These are phyloP conservation scores for Gryon sp. DNA, from an alignment of 1,140 invertebrate species.

Conservation along the genomic window DNA sequence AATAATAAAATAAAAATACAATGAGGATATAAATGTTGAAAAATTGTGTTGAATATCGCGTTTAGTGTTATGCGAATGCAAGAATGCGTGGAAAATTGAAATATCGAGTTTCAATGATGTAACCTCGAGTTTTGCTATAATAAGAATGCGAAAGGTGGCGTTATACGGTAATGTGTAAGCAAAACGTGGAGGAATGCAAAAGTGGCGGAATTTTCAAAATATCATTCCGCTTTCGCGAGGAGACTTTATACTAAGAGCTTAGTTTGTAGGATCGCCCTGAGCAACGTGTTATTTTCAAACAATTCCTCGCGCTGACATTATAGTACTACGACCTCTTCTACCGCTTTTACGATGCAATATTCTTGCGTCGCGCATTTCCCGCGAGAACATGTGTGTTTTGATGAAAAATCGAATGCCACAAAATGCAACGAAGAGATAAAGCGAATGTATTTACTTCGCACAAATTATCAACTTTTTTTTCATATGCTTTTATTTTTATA, in stretches of 20 bases:
- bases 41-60: background rate
- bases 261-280: constrained; percentile 43
- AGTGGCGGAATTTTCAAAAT: constrained; percentile 53
- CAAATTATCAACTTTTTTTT: background rate
- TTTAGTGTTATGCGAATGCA: background rate
- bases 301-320: constrained; percentile 58
- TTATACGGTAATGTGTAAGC: constrained; percentile 17
- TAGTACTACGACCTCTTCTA: constrained; percentile 47
- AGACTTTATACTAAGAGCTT: constrained; percentile 53
- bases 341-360: constrained; percentile 56
- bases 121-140: constrained; percentile 7
- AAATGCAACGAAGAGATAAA: constrained; percentile 7
- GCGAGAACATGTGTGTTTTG: constrained; percentile 48
- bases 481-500: too few species aligned
- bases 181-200: constrained; percentile 32
- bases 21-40: too few species aligned
- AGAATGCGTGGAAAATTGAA: constrained; percentile 22
- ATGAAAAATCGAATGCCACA: constrained; percentile 61
- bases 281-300: constrained; percentile 59
- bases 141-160: constrained; percentile 31
- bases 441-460: background rate
- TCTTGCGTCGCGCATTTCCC: constrained; percentile 53
- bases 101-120: constrained; percentile 45
- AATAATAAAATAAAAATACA: too few species aligned
- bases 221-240: constrained; percentile 25